phyloP scores from a whole-genome alignment of 2,888 invertebrate genomes.

The Gastracanthus pulcherrimus region DNA sequence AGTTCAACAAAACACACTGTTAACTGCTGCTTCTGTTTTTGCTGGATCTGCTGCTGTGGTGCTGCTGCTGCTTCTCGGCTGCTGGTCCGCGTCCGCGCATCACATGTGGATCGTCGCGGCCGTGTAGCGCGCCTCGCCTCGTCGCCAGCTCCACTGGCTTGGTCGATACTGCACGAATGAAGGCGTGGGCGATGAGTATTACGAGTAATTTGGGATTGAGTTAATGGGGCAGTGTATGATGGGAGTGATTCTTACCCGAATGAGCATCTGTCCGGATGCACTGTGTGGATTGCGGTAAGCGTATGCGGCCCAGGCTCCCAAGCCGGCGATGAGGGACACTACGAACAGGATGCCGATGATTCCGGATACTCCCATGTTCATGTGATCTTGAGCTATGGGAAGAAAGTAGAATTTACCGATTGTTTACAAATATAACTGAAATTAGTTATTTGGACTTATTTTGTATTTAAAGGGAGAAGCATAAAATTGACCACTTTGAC shows the following conservation, averaged over 20 bases:
- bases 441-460: too few relatives aligned
- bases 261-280: slow-evolving; percentile 95
- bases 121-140: slow-evolving; percentile 95
- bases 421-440: not conserved
- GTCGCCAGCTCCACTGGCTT: slow-evolving; percentile 94
- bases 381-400: slow-evolving; percentile 69
- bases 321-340: slow-evolving; percentile 83
- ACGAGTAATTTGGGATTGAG: not conserved
- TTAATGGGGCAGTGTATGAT: not conserved
- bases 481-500: too few relatives aligned
- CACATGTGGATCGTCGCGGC: slow-evolving; percentile 97
- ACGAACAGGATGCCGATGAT: slow-evolving; percentile 85
- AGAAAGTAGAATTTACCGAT: not conserved
- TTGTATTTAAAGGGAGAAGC: too few relatives aligned
- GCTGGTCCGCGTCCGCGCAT: slow-evolving; percentile 65
- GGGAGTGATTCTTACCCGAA: slow-evolving; percentile 85
- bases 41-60: slow-evolving; percentile 19
- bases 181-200: not conserved
- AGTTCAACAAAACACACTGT: slow-evolving; percentile 61
- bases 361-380: slow-evolving; percentile 80
- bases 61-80: slow-evolving; percentile 30
- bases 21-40: slow-evolving; percentile 60
- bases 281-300: slow-evolving; percentile 98
- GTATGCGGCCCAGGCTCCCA: slow-evolving; percentile 92
- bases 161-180: slow-evolving; percentile 90